Conservation (phyloP, 2,888 invertebrate genomes). For the Xanthorhoe designata region DNA sequence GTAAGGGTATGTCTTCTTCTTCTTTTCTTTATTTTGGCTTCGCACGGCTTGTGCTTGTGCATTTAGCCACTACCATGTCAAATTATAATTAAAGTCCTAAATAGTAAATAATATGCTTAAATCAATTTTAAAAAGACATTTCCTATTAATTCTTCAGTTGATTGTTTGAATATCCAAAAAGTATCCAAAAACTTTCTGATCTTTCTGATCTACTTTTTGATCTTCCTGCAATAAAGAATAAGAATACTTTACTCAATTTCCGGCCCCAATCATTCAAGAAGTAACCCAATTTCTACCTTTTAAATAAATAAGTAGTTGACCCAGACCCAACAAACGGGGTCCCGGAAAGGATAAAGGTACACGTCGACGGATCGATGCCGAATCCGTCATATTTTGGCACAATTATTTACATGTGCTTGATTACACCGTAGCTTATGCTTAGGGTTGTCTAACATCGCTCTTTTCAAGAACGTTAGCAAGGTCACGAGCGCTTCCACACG, state of each 20-base stretch:
- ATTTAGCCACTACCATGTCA: no score
- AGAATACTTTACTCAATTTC: conserved; percentile 7
- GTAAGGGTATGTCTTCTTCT: no score
- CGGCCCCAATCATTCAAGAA: not conserved
- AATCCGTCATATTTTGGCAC: conserved; percentile 34
- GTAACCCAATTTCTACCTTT: conserved; percentile 18
- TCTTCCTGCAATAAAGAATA: not conserved
- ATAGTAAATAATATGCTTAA: no score
- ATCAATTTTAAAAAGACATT: no score
- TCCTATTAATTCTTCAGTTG: not conserved
- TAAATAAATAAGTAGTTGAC: conserved; percentile 22
- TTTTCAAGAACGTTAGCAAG: no score
- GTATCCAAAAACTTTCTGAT: no score
- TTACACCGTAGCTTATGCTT: conserved; percentile 16
- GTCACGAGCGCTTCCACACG: no score
- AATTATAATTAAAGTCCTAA: no score
- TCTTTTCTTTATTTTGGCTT: no score
- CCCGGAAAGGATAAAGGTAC: not conserved
- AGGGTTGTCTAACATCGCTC: not conserved
- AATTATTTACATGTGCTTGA: conserved; percentile 22
- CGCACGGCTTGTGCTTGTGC: no score
- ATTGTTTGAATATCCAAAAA: not conserved
- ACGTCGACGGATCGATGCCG: conserved; percentile 6
- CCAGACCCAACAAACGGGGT: not conserved
- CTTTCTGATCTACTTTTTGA: no score